Conservation (phyloP, 53 echinoderm and acorn worm species). For the Echinometra lucunter region DNA sequence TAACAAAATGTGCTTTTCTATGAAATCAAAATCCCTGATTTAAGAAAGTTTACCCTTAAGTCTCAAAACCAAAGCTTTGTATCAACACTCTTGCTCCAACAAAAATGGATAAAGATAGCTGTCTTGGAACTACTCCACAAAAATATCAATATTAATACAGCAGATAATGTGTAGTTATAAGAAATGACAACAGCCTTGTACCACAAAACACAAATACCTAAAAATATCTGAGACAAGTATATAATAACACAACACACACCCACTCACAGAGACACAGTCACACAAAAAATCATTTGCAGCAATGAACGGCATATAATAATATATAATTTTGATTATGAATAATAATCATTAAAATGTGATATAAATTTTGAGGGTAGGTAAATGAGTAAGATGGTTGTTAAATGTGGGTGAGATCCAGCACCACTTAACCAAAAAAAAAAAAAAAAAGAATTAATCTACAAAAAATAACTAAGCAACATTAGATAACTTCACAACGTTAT, state of each 20-base stretch:
- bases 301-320: constrained; percentile 70
- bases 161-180: neutral
- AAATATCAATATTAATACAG: neutral
- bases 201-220: constrained; percentile 8
- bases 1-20: neutral
- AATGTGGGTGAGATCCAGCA: constrained; percentile 54
- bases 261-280: constrained; percentile 40
- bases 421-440: too few species aligned
- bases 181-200: constrained; percentile 1
- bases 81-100: neutral
- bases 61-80: neutral
- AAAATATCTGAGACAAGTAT: constrained; percentile 22
- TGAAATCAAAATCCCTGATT: neutral
- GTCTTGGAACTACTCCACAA: neutral
- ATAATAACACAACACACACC: constrained; percentile 37
- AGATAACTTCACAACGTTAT: constrained; percentile 11
- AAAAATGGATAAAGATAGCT: neutral
- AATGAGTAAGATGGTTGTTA: neutral
- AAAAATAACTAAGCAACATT: constrained; percentile 16
- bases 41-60: neutral
- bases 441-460: neutral
- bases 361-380: constrained; percentile 48
- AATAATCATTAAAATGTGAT: constrained; percentile 38
- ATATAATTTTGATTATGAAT: constrained; percentile 59
- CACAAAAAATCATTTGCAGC: constrained; percentile 49